Base-by-base conservation (phyloP, 2,797 vertebrate species). In the Gymnoscopelus microlampas region DNA sequence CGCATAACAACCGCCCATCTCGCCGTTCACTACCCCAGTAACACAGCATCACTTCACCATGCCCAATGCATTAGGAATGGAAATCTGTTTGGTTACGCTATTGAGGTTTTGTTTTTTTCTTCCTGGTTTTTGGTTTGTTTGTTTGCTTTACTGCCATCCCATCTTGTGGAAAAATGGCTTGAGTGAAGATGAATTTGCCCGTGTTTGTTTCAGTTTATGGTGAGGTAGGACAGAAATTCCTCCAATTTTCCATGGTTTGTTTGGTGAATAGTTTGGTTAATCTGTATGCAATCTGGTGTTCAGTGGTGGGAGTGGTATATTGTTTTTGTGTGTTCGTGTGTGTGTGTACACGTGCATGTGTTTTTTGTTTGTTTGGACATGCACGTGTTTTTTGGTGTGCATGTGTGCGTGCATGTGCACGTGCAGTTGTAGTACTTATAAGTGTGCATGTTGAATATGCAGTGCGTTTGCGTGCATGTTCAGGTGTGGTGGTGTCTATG, bases 61-160 rank as follows among this genome's bases (percentile, higher is more conserved):
- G 83, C 85, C 88, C 49, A 67, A 87, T 78, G 84, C 80, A 84
- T 88, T 89, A 85, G 75, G 74, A 66, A 88, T 63, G 85, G 82
- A 83, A 84, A 83, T 78, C 66, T 76, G 71, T 13, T 47, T 47
- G 23, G 47, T 67, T 50, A n/a, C 26, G 48, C 7, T 23, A 54
- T 11, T 67, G 54, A 49, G 50, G 12, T 1, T 2, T 19, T 39
- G 7, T 9, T 39, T 9, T 39, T 39, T 39, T 39, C 6, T 39
- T 39, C 7, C 8, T 39, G 35, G 35, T 39, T 39, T 50, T 51
- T n/a, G 12, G 12, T 51, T 73, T 73, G 3, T 81, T 59, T 71
- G 64, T 74, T 68, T 65, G 24, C 79, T 77, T 70, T 56, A 59
- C 62, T 71, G 74, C 66, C 74, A 60, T 55, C 68, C 62, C 71